These are phyloP conservation scores for Staurois parvus DNA, from an alignment of 2,797 vertebrate species.

Conservation along the genomic window DNA sequence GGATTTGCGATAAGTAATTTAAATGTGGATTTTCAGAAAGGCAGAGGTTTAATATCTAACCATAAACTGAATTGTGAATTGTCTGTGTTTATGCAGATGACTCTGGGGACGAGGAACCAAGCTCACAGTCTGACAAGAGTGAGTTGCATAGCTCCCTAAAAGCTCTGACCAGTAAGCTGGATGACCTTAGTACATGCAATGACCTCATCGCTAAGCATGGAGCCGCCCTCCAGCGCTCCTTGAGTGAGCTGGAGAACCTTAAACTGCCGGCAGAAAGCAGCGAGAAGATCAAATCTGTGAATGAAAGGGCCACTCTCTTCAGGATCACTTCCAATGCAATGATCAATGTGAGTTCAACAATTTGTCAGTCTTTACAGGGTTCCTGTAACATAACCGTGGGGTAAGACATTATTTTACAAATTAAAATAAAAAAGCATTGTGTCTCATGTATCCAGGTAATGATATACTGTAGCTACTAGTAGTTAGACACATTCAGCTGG, in stretches of 20 bases:
- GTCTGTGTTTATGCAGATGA: slow-evolving; percentile 83
- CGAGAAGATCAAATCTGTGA: slow-evolving; percentile 94
- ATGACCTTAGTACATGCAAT: slow-evolving; percentile 94
- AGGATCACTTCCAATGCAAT: slow-evolving; percentile 99
- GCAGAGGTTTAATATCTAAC: background rate
- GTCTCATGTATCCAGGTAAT: too few relatives aligned
- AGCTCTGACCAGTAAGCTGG: slow-evolving; percentile 90
- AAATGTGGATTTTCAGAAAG: background rate
- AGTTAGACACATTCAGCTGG: too few relatives aligned
- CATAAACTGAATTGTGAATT: background rate
- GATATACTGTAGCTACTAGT: too few relatives aligned
- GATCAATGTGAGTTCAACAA: slow-evolving; percentile 89
- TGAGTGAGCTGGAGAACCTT: slow-evolving; percentile 92
- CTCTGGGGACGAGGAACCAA: slow-evolving; percentile 92
- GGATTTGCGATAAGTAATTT: background rate
- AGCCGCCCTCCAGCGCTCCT: slow-evolving; percentile 92
- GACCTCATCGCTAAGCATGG: slow-evolving; percentile 97
- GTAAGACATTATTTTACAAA: too few relatives aligned
- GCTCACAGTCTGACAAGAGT: slow-evolving; percentile 89
- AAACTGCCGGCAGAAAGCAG: slow-evolving; percentile 86
- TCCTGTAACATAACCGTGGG: too few relatives aligned
- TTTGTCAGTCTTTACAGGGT: too few relatives aligned
- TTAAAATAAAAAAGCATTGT: too few relatives aligned
- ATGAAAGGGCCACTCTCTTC: slow-evolving; percentile 95
- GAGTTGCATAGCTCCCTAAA: slow-evolving; percentile 90